Percentiles rank a stretch among this genome's conserved stretches.
These are phyloP conservation scores for Spilarctia lutea DNA, from an alignment of 2,888 invertebrate genomes.

Conservation along the genomic window DNA sequence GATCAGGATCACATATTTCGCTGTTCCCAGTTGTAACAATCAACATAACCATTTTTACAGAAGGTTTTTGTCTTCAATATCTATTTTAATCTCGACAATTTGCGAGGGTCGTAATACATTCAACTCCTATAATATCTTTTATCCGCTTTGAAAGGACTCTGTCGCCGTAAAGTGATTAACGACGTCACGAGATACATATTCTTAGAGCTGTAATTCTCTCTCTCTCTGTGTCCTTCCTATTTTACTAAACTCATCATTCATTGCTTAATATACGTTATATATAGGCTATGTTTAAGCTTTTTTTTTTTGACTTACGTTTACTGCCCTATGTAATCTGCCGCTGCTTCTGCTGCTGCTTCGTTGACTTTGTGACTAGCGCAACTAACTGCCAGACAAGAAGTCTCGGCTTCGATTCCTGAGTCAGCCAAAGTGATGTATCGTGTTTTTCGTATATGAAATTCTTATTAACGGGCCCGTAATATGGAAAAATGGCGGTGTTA, in stretches of 20 bases:
- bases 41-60: background rate
- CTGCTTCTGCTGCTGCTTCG: too few relatives aligned
- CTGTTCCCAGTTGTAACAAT: background rate
- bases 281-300: too few relatives aligned
- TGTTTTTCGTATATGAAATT: too few relatives aligned
- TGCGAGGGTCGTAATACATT: background rate
- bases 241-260: background rate
- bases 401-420: too few relatives aligned
- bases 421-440: too few relatives aligned
- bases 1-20: too few relatives aligned
- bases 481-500: too few relatives aligned
- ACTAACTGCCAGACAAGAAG: too few relatives aligned
- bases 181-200: background rate
- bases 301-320: background rate
- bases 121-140: background rate
- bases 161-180: conserved; percentile 16
- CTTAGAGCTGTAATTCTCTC: background rate
- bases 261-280: background rate
- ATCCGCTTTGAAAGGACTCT: background rate
- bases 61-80: background rate
- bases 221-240: background rate
- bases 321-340: too few relatives aligned
- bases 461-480: too few relatives aligned
- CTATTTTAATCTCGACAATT: background rate
- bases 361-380: too few relatives aligned